Percentiles rank a stretch among this genome's conserved stretches.
Conservation (phyloP, 1,140 invertebrate genomes). For the Trigoniulus corallinus region DNA sequence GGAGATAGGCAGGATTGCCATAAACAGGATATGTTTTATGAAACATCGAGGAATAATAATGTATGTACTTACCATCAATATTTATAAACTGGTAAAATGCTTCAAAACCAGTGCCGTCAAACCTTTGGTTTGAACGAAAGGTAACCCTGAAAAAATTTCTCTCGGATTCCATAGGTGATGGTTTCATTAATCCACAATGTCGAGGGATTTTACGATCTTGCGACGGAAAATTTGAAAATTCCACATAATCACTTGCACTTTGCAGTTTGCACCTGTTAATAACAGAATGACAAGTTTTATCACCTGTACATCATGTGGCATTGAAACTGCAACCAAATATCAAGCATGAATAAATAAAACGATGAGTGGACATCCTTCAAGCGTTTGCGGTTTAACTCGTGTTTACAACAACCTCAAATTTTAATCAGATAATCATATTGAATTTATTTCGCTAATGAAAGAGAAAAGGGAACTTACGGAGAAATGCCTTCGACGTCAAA, state of each 20-base stretch:
- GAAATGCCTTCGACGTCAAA: slow-evolving; percentile 82
- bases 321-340: too few relatives aligned
- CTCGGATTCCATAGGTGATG: slow-evolving; percentile 54
- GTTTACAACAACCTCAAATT: too few relatives aligned
- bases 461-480: too few relatives aligned
- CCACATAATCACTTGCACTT: slow-evolving; percentile 79
- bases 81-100: slow-evolving; percentile 67
- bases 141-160: slow-evolving; percentile 84
- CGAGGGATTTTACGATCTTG: slow-evolving; percentile 66
- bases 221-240: slow-evolving; percentile 83
- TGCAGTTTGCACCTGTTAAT: slow-evolving; percentile 67
- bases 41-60: too few relatives aligned
- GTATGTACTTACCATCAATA: slow-evolving; percentile 15
- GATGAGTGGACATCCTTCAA: too few relatives aligned
- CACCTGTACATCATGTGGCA: too few relatives aligned
- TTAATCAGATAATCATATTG: too few relatives aligned
- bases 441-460: too few relatives aligned
- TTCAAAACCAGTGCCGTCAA: slow-evolving; percentile 84
- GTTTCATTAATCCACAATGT: slow-evolving; percentile 49
- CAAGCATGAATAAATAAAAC: too few relatives aligned
- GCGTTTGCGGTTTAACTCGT: too few relatives aligned
- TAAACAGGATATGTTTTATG: too few relatives aligned
- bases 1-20: too few relatives aligned
- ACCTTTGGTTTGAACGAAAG: slow-evolving; percentile 79
- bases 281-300: slow-evolving; percentile 15